Conservation (phyloP, 1,140 invertebrate species). For the Zaprionus tsacasi region DNA sequence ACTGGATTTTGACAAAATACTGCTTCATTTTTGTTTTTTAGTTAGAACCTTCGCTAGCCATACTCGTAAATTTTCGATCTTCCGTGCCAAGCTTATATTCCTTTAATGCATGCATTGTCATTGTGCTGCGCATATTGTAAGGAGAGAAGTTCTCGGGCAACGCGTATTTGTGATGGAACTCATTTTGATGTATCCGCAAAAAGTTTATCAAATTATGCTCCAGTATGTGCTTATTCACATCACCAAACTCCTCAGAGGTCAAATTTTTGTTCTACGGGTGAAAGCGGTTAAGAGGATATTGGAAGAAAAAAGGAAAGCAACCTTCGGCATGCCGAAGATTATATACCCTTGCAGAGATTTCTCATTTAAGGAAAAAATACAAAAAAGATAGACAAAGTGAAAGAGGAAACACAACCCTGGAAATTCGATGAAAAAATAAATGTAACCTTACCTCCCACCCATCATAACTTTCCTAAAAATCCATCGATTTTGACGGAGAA, state of each 20-base stretch:
- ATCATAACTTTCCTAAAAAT: too few relatives aligned
- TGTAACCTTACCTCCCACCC: too few relatives aligned
- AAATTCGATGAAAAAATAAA: too few relatives aligned
- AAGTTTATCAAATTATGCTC: slow-evolving; percentile 59
- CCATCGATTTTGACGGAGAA: too few relatives aligned
- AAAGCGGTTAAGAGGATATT: background rate
- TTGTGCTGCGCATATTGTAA: background rate
- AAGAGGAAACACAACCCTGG: too few relatives aligned
- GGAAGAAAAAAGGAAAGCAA: too few relatives aligned
- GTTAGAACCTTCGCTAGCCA: background rate
- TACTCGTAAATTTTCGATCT: background rate
- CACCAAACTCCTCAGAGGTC: background rate
- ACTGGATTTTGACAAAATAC: slow-evolving; percentile 4
- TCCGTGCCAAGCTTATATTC: background rate
- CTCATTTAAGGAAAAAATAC: too few relatives aligned
- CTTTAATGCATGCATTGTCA: background rate
- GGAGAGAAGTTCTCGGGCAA: slow-evolving; percentile 64
- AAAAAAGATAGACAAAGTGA: too few relatives aligned
- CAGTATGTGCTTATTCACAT: slow-evolving; percentile 47
- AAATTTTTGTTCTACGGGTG: background rate
- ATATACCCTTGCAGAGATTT: too few relatives aligned
- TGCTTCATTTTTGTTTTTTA: background rate
- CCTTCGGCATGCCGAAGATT: too few relatives aligned
- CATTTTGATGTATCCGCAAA: slow-evolving; percentile 47
- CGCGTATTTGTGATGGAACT: slow-evolving; percentile 57